These are phyloP conservation scores for Mesembrinibis cayennensis DNA, from an alignment of 2,113 vertebrate species.

Conservation along the genomic window DNA sequence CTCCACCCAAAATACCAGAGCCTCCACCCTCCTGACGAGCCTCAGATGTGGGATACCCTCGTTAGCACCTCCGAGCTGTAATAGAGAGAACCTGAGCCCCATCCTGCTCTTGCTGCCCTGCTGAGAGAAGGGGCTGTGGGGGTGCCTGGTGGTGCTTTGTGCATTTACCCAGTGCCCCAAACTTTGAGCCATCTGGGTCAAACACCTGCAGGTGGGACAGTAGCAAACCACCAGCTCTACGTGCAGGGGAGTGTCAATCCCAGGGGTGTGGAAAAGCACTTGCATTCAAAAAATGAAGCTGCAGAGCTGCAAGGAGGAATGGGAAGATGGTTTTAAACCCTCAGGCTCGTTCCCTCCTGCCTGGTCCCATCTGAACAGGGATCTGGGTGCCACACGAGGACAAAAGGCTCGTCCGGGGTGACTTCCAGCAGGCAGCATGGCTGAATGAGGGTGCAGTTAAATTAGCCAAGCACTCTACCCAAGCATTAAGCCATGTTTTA, in stretches of 20 bases:
- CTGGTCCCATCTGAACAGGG: background rate
- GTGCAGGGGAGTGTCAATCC: background rate
- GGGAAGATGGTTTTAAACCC: background rate
- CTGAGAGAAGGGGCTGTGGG: background rate
- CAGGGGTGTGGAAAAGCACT: background rate
- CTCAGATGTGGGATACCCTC: background rate
- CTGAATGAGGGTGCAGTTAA: background rate
- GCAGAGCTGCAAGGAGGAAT: background rate
- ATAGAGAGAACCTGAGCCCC: rapidly evolving
- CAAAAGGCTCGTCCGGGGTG: background rate
- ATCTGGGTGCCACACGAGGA: background rate
- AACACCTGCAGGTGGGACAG: background rate
- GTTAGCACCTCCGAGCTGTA: background rate
- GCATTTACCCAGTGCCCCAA: rapidly evolving
- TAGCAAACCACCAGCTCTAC: background rate
- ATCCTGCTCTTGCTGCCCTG: background rate
- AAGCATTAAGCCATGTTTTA: background rate
- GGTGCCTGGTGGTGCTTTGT: background rate
- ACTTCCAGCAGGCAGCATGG: background rate
- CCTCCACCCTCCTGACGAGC: background rate
- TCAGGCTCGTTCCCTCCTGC: background rate
- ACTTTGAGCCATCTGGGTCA: background rate
- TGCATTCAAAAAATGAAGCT: background rate
- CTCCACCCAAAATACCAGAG: background rate
- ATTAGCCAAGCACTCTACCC: background rate